Evolutionary conservation across 2,113 vertebrate genomes (phyloP).

Genomic region (Argyrosomus japonicus): DNA sequence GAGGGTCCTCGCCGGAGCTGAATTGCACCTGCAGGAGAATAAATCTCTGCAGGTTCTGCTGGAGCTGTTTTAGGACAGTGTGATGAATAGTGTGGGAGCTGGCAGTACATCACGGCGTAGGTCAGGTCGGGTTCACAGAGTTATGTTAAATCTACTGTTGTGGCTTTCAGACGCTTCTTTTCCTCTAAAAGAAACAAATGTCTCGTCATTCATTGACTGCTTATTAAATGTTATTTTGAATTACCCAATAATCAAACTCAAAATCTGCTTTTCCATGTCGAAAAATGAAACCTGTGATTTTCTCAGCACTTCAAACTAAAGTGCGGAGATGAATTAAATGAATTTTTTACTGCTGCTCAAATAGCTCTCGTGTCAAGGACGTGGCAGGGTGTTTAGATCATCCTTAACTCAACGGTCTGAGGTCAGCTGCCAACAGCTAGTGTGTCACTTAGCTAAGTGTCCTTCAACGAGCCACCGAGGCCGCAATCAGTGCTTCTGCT

Average conservation of each 20-base stretch:
- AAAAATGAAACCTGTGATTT: neutral
- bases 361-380: slow-evolving; percentile 25
- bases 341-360: neutral
- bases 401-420: slow-evolving; percentile 13
- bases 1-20: neutral
- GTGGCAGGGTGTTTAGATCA: neutral
- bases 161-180: neutral
- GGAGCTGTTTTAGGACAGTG: slow-evolving; percentile 8
- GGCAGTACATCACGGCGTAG: slow-evolving; percentile 2
- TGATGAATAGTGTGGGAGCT: slow-evolving; percentile 1
- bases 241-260: neutral
- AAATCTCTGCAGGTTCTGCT: slow-evolving; percentile 1
- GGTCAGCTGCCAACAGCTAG: slow-evolving; percentile 13
- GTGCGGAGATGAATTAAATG: neutral
- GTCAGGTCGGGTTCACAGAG: slow-evolving; percentile 9
- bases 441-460: slow-evolving; percentile 17
- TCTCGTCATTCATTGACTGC: too few species aligned
- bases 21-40: slow-evolving; percentile 24
- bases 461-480: slow-evolving; percentile 15
- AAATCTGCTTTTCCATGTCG: neutral
- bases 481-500: neutral
- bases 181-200: neutral
- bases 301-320: neutral
- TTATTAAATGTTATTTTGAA: neutral
- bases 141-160: neutral